A percentile compares a stretch with the other conserved stretches of the same genome.
phyloP scores from a whole-genome alignment of 2,888 invertebrate species.

The Platypus cylindrus region DNA sequence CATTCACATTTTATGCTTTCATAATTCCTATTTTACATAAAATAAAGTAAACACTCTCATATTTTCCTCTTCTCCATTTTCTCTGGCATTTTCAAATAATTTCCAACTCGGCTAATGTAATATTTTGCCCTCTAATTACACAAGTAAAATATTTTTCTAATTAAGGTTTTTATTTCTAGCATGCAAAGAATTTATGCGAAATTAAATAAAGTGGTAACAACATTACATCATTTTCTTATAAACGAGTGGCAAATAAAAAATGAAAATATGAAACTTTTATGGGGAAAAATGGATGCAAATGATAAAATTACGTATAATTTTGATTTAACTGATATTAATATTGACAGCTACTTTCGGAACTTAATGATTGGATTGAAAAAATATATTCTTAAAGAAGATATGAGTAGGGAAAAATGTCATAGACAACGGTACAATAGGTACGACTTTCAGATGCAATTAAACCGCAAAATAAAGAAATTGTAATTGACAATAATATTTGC shows the following conservation, averaged over 20 bases:
- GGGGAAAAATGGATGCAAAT: constrained; percentile 16
- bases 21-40: too few relatives aligned
- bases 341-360: constrained; percentile 17
- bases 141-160: too few relatives aligned
- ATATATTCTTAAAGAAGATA: constrained; percentile 23
- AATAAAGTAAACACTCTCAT: too few relatives aligned
- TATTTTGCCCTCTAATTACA: too few relatives aligned
- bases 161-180: constrained; percentile 16
- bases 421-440: constrained; percentile 18
- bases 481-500: too few relatives aligned
- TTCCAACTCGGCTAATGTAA: too few relatives aligned
- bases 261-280: constrained; percentile 18
- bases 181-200: constrained; percentile 20
- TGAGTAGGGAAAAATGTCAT: constrained; percentile 17
- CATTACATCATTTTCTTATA: constrained; percentile 19
- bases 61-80: too few relatives aligned
- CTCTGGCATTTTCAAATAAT: too few relatives aligned
- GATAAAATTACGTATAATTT: constrained; percentile 21
- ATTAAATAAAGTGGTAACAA: constrained; percentile 17
- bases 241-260: constrained; percentile 22
- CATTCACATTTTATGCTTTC: too few relatives aligned
- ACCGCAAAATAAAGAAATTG: too few relatives aligned
- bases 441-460: constrained; percentile 1
- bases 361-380: constrained; percentile 20
- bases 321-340: constrained; percentile 19